These are phyloP conservation scores for Karalla daura DNA, from an alignment of 2,797 vertebrate species.

Conservation along the genomic window DNA sequence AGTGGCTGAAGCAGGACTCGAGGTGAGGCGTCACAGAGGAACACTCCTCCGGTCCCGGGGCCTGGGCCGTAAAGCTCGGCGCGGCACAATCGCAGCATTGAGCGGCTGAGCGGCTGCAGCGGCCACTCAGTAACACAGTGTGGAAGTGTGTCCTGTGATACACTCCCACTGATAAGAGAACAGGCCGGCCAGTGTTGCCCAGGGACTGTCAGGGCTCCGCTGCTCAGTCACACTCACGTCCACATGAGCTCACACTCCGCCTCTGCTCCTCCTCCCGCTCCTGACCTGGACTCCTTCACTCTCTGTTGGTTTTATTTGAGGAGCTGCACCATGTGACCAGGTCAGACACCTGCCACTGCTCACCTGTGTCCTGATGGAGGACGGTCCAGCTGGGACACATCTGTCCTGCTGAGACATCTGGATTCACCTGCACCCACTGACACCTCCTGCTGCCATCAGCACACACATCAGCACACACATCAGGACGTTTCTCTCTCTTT, in stretches of 20 bases:
- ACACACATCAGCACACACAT: too few relatives aligned
- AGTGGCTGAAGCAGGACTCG: slow-evolving; percentile 50
- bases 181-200: slow-evolving; percentile 37
- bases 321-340: too few relatives aligned
- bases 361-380: too few relatives aligned
- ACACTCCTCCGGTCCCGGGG: slow-evolving; percentile 39
- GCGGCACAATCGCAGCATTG: slow-evolving; percentile 43
- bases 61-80: slow-evolving; percentile 15
- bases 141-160: slow-evolving; percentile 47
- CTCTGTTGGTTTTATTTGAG: too few relatives aligned
- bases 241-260: background rate
- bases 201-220: background rate
- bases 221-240: background rate
- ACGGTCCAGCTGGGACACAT: too few relatives aligned
- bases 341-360: too few relatives aligned
- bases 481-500: too few relatives aligned
- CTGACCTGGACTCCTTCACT: too few relatives aligned
- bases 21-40: slow-evolving; percentile 57
- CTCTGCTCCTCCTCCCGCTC: background rate
- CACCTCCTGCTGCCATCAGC: too few relatives aligned
- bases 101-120: too few relatives aligned
- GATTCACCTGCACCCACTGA: too few relatives aligned
- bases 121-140: slow-evolving; percentile 47
- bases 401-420: too few relatives aligned
- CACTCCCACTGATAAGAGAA: slow-evolving; percentile 41